phyloP scores from a whole-genome alignment of 2,113 vertebrate genomes.

The Hipposideros armiger region DNA sequence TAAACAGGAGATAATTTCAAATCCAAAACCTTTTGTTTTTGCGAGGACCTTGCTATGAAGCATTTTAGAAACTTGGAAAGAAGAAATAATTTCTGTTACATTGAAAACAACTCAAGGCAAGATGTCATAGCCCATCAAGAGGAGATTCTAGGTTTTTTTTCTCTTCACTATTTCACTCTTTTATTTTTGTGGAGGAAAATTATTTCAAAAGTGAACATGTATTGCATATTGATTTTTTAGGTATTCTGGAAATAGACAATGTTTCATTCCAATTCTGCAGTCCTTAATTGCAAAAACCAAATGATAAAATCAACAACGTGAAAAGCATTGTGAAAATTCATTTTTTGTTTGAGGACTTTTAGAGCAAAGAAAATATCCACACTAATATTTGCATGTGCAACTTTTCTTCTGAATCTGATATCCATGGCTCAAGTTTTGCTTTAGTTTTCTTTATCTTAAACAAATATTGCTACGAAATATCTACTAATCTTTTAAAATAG shows the following conservation, averaged over 20 bases:
- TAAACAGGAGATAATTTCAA: background rate
- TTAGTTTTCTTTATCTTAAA: constrained; percentile 35
- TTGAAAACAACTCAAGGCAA: constrained; percentile 36
- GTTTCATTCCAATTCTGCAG: constrained; percentile 21
- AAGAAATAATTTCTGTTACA: constrained; percentile 44
- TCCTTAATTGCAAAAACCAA: background rate
- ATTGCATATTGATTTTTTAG: constrained; percentile 3
- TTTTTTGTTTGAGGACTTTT: constrained; percentile 16
- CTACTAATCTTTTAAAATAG: constrained; percentile 54
- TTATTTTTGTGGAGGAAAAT: constrained; percentile 48
- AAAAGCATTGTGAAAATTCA: background rate
- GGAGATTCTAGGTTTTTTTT: background rate
- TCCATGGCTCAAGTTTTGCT: background rate
- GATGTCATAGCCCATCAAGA: constrained; percentile 12
- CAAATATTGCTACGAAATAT: constrained; percentile 30
- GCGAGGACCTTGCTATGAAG: background rate
- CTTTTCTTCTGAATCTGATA: constrained; percentile 18
- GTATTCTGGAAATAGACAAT: constrained; percentile 48
- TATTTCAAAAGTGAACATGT: constrained; percentile 55
- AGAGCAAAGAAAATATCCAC: constrained; percentile 10
- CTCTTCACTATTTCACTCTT: background rate
- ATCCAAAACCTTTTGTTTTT: background rate
- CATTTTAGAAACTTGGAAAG: constrained; percentile 53
- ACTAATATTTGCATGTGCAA: background rate
- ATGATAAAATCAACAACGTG: constrained; percentile 28